A percentile compares a stretch with the other conserved stretches of the same genome.
Evolutionary conservation across 37 sponge, comb jelly and placozoan species (phyloP).

Genomic region (Beroe ovata): DNA sequence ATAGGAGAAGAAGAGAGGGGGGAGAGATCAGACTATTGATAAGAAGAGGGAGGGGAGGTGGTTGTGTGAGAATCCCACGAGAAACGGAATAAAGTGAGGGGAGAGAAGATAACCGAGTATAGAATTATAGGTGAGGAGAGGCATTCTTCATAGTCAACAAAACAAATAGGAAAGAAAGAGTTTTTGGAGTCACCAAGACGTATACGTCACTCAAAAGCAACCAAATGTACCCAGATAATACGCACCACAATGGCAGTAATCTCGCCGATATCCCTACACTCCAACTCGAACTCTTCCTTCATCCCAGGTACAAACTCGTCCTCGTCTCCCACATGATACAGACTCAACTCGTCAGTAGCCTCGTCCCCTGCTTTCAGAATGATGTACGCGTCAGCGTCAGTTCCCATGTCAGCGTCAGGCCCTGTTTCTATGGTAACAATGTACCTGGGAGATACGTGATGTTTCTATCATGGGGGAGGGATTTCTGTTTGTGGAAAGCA

Average conservation of each 20-base stretch:
- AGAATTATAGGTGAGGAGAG: too few relatives aligned
- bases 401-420: conserved; percentile 42
- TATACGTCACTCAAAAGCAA: too few relatives aligned
- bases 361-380: conserved; percentile 10
- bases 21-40: background rate
- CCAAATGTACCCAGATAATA: too few relatives aligned
- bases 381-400: conserved; percentile 63
- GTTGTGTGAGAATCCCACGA: too few relatives aligned
- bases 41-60: too few relatives aligned
- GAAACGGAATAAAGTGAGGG: too few relatives aligned
- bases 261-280: conserved; percentile 23
- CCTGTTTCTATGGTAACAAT: conserved; percentile 59
- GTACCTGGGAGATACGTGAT: background rate
- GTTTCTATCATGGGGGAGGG: too few relatives aligned
- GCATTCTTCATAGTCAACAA: too few relatives aligned
- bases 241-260: conserved; percentile 52
- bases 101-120: too few relatives aligned
- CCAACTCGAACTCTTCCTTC: conserved; percentile 15
- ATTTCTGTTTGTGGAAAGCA: too few relatives aligned
- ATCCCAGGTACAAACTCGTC: conserved; percentile 22
- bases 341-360: conserved; percentile 41
- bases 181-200: too few relatives aligned
- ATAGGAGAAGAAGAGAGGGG: background rate
- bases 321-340: conserved; percentile 11
- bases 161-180: too few relatives aligned